Base-by-base conservation (phyloP, 1,140 invertebrate genomes). In the Phortica variegata region DNA sequence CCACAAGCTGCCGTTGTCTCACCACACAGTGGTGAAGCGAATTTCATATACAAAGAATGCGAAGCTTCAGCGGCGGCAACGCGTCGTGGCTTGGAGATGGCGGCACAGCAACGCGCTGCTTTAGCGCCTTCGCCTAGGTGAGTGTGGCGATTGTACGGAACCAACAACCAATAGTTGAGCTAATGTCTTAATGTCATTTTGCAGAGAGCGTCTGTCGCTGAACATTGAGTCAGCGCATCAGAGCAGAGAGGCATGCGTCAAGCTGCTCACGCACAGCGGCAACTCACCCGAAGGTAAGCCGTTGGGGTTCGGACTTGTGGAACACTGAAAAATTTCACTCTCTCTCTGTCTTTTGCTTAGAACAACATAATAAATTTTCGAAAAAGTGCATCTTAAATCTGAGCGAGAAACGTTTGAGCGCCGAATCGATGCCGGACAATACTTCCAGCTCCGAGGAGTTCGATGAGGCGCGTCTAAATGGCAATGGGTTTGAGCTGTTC, bases 361-460 rank as follows among this genome's bases (percentile, higher is more conserved):
- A n/a, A n/a, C n/a, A n/a, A n/a, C n/a, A n/a, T n/a, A n/a, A n/a
- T n/a, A n/a, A n/a, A n/a, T n/a, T n/a, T n/a, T n/a, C n/a, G n/a
- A 26, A 26, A 26, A 26, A 26, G 23, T 26, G 23, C 23, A 26
- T 5, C 10, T 26, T 26, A 26, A 10, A 6, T 5, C 23, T 26
- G 3, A 68, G 57, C 7, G 63, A 68, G 39, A 68, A 68, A 32
- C 60, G 63, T 2, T 49, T 68, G 4, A 68, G 63, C 20, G 65
- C 63, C 26, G 63, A 68, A 23, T 68, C 63, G 39, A 68, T 68
- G 63, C 63, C 63, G 21, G 65, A 70, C 23, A 70, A 70, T 26
- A 70, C 56, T 8, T 65, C 65, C 8, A 68, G 63, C 33, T 69
- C 65, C 21, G 65, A 63, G 32, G 63, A 68, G 57, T 68, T 68